A percentile compares a stretch with the other conserved stretches of the same genome.
Evolutionary conservation across 2,797 vertebrate genomes (phyloP).

Genomic region (Scyliorhinus canicula): DNA sequence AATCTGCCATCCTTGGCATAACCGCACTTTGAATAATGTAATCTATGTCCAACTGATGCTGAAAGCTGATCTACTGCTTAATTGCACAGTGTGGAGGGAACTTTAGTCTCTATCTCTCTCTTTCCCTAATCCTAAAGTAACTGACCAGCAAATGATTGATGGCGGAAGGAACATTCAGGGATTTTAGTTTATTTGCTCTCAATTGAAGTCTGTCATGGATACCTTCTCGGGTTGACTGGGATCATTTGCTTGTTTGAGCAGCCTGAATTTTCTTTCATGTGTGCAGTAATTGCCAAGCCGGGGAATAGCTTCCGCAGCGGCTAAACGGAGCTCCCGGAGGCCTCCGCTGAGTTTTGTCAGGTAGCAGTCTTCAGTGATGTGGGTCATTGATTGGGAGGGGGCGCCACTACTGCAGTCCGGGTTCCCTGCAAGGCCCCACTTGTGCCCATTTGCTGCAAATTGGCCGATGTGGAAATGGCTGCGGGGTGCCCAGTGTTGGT

Average conservation of each 20-base stretch:
- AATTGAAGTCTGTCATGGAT: not conserved
- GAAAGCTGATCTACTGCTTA: not conserved
- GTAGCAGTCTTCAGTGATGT: too few relatives aligned
- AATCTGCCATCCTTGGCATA: not conserved
- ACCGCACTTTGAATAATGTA: not conserved
- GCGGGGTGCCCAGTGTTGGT: too few relatives aligned
- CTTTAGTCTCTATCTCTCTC: not conserved
- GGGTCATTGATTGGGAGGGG: too few relatives aligned
- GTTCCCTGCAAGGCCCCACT: too few relatives aligned
- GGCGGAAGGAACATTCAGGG: not conserved
- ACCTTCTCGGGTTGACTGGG: not conserved
- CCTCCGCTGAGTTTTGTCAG: too few relatives aligned
- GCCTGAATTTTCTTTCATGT: too few relatives aligned
- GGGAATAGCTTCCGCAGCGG: too few relatives aligned
- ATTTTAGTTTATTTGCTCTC: not conserved
- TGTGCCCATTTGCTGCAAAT: too few relatives aligned
- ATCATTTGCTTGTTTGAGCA: not conserved
- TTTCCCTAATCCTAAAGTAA: not conserved
- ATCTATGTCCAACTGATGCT: not conserved
- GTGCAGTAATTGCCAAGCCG: too few relatives aligned
- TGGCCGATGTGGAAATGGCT: too few relatives aligned
- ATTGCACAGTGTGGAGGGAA: not conserved
- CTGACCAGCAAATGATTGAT: not conserved
- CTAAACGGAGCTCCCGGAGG: too few relatives aligned
- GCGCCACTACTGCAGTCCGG: too few relatives aligned